Base-by-base conservation (phyloP, 2,797 vertebrate genomes). In the Cirrhinus molitorella region DNA sequence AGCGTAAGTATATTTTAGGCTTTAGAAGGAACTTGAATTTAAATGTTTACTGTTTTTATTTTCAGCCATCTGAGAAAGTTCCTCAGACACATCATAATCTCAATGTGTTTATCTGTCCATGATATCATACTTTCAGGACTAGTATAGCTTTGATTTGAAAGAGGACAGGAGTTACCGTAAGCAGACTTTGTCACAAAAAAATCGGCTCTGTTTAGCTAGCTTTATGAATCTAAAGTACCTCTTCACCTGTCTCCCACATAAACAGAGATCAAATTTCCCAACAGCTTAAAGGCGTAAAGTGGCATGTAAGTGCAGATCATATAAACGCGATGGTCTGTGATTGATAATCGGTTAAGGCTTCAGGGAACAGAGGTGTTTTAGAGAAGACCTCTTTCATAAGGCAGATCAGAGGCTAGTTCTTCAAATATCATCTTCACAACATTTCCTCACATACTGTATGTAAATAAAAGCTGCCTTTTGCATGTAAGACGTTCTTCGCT, bases 271-370 rank as follows among this genome's bases (percentile, higher is more conserved):
- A 40, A 21, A 68, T 55, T 68, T 70, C 6, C 49, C 17, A 43
- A 80, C 34, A 80, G 79, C 67, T 71, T 59, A 61, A 80, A 59
- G 67, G 47, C 67, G 25, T 80, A 81, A 72, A 81, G 79, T 81
- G 67, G 67, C 67, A 5, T 61, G 14, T 8, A 61, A 45, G 21
- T 37, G 67, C 55, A 81, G 28, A 72, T 59, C 40, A 71, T 34
- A 19, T 45, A 17, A 55, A 25, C 66, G 19, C 12, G 7, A 25
- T 14, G 23, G 12, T 57, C 6, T 80, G n/a, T 31, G 23, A 53
- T n/a, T 59, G 14, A 59, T 40, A 59, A 45, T 31, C 14, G 34
- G 45, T 28, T 8, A 43, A 68, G n/a, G 14, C 34, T 55, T 79
- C 16, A 68, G 16, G 45, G 37, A 76, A 45, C 40, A 61, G 16